Base-by-base conservation (phyloP, 2,888 invertebrate genomes). In the Itoplectis maculator region DNA sequence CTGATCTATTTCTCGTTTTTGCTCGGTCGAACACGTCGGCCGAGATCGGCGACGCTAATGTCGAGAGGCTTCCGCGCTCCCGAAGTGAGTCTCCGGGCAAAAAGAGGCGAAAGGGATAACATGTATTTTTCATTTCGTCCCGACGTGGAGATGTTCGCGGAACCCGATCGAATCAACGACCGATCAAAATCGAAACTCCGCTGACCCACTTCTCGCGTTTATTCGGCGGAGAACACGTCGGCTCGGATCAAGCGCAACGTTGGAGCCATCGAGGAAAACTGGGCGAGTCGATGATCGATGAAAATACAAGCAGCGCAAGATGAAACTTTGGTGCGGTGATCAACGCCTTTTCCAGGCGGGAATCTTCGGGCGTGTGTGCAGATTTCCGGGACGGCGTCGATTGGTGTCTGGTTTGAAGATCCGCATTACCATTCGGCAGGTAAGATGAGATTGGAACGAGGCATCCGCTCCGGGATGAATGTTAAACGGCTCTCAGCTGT, bases 391-490 rank as follows among this genome's bases (percentile, higher is more conserved):
- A 1, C n/a, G 1, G 56, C 13, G n/a, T n/a, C 35, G 29, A 35
- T 59, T 59, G 35, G 35, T 59, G 29, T 59, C 56, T n/a, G n/a
- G 56, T 59, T n/a, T 59, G 35, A 18, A 35, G 29, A 59, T 59
- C n/a, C 56, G 35, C 13, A 59, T 59, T 59, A 59, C 56, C 56
- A 59, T 59, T 35, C 29, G 56, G 56, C 56, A 35, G 56, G 56
- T 35, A 20, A 13, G 40, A 40, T 63, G 61, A 63, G 61, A 40
- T 63, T 63, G 18, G 40, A 63, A 63, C 20, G 29, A 59, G 29
- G 56, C 56, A 35, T 59, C 56, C n/a, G 3, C 15, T 35, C 35
- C 56, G 5, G 5, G 56, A 59, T 59, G 56, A 59, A 59, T 59
- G 7, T 59, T 35, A 59, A 59, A 59, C 56, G 35, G 56, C 56